A percentile compares a stretch with the other conserved stretches of the same genome.
Conservation (phyloP, 2,797 vertebrate species). For the Microcaecilia unicolor region DNA sequence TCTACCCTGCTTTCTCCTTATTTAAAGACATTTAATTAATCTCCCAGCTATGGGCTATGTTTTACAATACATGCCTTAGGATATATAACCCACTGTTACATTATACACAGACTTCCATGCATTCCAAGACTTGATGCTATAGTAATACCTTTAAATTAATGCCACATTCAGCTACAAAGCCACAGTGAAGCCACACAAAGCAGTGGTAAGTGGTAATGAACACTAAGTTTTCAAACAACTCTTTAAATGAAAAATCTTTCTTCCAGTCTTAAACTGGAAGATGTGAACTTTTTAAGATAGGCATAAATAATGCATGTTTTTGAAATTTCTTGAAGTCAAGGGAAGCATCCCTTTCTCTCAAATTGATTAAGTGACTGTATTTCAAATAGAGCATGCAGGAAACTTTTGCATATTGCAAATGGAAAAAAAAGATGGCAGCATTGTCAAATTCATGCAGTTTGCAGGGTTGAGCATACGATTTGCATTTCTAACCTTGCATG, state of each 20-base stretch:
- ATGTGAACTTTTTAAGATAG: conserved; percentile 49
- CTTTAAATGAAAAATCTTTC: conserved; percentile 47
- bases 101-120: conserved; percentile 52
- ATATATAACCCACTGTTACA: conserved; percentile 49
- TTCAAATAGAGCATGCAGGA: conserved; percentile 50
- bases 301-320: conserved; percentile 42
- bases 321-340: conserved; percentile 42
- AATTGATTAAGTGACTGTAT: conserved; percentile 44
- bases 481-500: conserved; percentile 53
- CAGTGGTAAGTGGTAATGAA: conserved; percentile 46
- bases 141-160: conserved; percentile 50
- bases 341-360: conserved; percentile 40
- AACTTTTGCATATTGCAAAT: conserved; percentile 48
- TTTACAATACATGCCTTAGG: conserved; percentile 78
- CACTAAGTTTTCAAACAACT: conserved; percentile 51
- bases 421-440: conserved; percentile 41
- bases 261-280: conserved; percentile 51
- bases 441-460: conserved; percentile 45
- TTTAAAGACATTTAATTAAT: conserved; percentile 40
- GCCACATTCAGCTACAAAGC: conserved; percentile 46
- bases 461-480: conserved; percentile 57
- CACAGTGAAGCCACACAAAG: conserved; percentile 53
- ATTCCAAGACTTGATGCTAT: conserved; percentile 48
- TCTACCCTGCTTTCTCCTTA: conserved; percentile 47
- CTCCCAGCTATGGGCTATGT: conserved; percentile 43